These are phyloP conservation scores for Drosophila saltans DNA, from an alignment of 1,140 invertebrate species.

Conservation along the genomic window DNA sequence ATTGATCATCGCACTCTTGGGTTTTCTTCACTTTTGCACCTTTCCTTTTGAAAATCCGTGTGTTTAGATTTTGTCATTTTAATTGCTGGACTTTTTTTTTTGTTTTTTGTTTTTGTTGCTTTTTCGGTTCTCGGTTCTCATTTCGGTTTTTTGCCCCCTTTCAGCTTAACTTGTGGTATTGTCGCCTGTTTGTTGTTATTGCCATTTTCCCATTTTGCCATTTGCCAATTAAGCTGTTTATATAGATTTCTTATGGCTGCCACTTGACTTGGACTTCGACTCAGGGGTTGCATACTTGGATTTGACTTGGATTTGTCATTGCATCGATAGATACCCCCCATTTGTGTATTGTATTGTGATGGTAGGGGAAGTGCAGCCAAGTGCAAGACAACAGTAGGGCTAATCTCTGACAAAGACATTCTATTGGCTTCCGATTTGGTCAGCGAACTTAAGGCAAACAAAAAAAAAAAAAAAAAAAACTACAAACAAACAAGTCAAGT, in stretches of 20 bases:
- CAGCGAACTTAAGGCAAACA: constrained; percentile 54
- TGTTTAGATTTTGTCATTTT: constrained; percentile 82
- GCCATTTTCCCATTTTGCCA: constrained; percentile 17
- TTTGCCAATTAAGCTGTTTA: constrained; percentile 76
- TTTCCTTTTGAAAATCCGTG: constrained; percentile 67
- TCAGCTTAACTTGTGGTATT: constrained; percentile 53
- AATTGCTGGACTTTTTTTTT: constrained; percentile 57
- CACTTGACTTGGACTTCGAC: constrained; percentile 44
- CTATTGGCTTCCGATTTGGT: constrained; percentile 75
- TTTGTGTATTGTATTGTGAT: no score
- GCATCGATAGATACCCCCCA: constrained; percentile 54
- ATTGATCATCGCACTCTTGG: constrained; percentile 45
- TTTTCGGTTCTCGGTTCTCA: constrained; percentile 31
- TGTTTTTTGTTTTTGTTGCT: constrained; percentile 36
- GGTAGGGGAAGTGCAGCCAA: constrained; percentile 14
- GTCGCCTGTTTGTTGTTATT: constrained; percentile 39
- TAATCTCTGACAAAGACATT: constrained; percentile 57
- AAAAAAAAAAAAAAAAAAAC: no score
- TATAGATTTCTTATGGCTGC: constrained; percentile 71
- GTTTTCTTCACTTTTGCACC: constrained; percentile 67
- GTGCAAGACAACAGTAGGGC: constrained; percentile 42
- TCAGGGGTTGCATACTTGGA: constrained; percentile 56
- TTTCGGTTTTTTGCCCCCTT: constrained; percentile 56
- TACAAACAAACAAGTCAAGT: neutral
- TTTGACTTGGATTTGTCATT: constrained; percentile 79